Percentiles rank a stretch among this genome's conserved stretches.
Conservation (phyloP, 2,888 invertebrate genomes). For the Microctonus brassicae region DNA sequence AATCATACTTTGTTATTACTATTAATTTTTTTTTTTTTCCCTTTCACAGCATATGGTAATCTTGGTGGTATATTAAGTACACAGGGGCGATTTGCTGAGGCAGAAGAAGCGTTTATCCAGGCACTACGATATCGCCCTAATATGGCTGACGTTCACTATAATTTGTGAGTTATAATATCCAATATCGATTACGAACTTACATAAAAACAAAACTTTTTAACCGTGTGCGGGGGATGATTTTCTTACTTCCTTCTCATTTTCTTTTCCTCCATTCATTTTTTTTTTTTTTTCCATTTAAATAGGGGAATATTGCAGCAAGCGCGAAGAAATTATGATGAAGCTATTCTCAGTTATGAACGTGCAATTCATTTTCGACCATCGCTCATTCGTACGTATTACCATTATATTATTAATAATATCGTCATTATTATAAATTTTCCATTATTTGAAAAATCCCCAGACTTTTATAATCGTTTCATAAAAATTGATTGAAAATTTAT, state of each 20-base stretch:
- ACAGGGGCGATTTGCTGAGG: slow-evolving; percentile 88
- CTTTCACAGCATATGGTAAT: slow-evolving; percentile 91
- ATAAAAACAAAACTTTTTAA: slow-evolving; percentile 1
- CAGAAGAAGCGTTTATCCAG: slow-evolving; percentile 90
- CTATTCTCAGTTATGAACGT: slow-evolving; percentile 90
- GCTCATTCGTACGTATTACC: slow-evolving; percentile 86
- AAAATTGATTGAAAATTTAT: not conserved
- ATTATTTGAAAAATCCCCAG: not conserved
- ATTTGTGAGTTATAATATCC: slow-evolving; percentile 83
- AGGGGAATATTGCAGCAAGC: slow-evolving; percentile 94
- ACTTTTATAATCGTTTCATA: not conserved
- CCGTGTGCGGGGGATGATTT: not conserved
- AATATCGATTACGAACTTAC: slow-evolving; percentile 2
- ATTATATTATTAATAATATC: not conserved
- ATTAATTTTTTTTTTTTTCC: slow-evolving; percentile 18
- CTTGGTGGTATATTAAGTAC: slow-evolving; percentile 94
- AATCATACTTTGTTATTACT: slow-evolving; percentile 19
- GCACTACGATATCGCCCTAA: slow-evolving; percentile 93
- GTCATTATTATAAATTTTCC: not conserved
- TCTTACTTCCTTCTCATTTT: slow-evolving; percentile 5
- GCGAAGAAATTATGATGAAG: slow-evolving; percentile 87
- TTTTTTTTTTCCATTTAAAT: slow-evolving; percentile 53
- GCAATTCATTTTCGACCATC: slow-evolving; percentile 94
- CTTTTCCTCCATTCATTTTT: slow-evolving; percentile 13
- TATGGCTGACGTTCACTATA: slow-evolving; percentile 99